These are phyloP conservation scores for Salvelinus sp. DNA, from an alignment of 2,113 vertebrate species.

Conservation along the genomic window DNA sequence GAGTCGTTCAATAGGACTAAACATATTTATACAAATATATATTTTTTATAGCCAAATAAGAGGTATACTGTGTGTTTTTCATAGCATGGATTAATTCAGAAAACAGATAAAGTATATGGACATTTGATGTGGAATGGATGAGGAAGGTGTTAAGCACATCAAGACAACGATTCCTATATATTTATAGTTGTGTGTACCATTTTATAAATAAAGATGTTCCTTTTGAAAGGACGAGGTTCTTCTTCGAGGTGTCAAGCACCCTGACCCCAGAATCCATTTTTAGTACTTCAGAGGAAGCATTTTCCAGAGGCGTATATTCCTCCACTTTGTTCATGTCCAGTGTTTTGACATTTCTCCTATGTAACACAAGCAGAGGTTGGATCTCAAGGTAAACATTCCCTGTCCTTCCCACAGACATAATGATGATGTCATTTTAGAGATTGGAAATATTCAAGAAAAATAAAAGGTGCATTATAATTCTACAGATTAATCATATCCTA, in stretches of 20 bases:
- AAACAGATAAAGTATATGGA: background rate
- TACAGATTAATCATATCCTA: background rate
- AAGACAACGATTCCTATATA: conserved; percentile 38
- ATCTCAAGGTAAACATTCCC: conserved; percentile 36
- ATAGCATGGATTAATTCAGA: background rate
- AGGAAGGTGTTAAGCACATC: background rate
- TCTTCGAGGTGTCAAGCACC: conserved; percentile 77
- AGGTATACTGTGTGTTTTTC: background rate
- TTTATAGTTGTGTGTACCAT: conserved; percentile 43
- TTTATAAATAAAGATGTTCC: conserved; percentile 66
- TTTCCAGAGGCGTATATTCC: conserved; percentile 69
- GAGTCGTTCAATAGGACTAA: background rate
- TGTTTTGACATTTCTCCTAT: conserved; percentile 64
- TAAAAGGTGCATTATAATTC: conserved; percentile 7
- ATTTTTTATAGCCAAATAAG: background rate
- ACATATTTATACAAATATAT: background rate
- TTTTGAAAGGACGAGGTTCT: conserved; percentile 79
- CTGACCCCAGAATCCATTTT: conserved; percentile 75
- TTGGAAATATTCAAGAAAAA: conserved; percentile 28
- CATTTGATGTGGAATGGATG: background rate
- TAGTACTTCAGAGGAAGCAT: conserved; percentile 79
- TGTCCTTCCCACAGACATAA: conserved; percentile 34
- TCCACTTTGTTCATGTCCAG: conserved; percentile 67
- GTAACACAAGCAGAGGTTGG: conserved; percentile 25
- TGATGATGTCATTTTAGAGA: conserved; percentile 10